Conservation (phyloP, 2,888 invertebrate species). For the Aphrophora alni region DNA sequence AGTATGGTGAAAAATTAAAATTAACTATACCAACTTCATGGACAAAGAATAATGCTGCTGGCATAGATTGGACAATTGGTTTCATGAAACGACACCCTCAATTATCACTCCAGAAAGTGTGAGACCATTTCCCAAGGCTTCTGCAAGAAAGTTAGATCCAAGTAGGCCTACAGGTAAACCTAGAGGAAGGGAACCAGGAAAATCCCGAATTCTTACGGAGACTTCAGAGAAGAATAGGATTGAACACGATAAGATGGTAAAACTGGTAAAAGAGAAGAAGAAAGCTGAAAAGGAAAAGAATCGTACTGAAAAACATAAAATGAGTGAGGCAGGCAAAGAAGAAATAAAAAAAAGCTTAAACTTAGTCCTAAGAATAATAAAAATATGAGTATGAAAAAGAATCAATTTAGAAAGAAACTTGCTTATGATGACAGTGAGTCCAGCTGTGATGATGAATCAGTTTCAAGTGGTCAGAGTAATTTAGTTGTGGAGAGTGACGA, state of each 20-base stretch:
- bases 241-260: conserved; percentile 12
- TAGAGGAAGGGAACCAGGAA: conserved; percentile 16
- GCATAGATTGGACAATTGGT: conserved; percentile 39
- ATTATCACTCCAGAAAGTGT: conserved; percentile 22
- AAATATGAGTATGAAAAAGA: no score
- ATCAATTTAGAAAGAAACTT: no score
- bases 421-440: no score
- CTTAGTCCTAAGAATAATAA: no score
- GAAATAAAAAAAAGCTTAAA: no score
- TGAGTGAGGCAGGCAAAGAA: no score
- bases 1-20: background rate
- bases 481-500: no score
- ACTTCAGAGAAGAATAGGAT: conserved; percentile 19
- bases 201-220: conserved; percentile 17
- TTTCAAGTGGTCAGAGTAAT: no score
- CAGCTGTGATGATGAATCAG: no score
- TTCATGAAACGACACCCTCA: conserved; percentile 36
- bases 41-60: conserved; percentile 27
- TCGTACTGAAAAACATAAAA: no score
- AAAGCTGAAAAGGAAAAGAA: background rate
- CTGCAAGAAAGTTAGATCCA: background rate
- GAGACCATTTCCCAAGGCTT: conserved; percentile 15
- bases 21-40: background rate
- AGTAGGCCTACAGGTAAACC: background rate
- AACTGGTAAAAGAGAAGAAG: conserved; percentile 6